Evolutionary conservation across 1,140 invertebrate genomes (phyloP).

Genomic region (Chrysoperla carnea): DNA sequence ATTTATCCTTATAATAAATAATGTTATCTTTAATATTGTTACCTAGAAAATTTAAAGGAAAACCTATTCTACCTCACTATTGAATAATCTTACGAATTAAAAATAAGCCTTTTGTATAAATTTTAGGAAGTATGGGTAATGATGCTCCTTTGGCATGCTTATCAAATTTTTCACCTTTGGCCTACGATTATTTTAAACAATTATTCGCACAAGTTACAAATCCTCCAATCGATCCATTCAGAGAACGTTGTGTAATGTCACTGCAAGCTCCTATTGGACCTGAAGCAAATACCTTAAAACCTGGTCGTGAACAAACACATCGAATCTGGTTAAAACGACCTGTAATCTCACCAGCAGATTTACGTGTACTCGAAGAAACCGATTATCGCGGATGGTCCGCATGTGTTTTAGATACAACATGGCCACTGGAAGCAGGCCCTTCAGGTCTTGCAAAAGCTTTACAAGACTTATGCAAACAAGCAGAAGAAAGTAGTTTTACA

Average conservation of each 20-base stretch:
- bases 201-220: conserved; percentile 99
- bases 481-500: conserved; percentile 47
- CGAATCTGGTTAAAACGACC: conserved; percentile 88
- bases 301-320: conserved; percentile 64
- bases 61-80: conserved; percentile 2
- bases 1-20: no score
- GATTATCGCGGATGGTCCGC: conserved; percentile 84
- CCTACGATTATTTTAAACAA: conserved; percentile 98
- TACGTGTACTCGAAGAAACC: conserved; percentile 72
- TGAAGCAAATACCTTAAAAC: conserved; percentile 86
- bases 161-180: conserved; percentile 82
- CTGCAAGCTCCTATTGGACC: conserved; percentile 81
- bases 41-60: not conserved
- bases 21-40: no score
- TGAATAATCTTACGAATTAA: conserved; percentile 5
- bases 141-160: conserved; percentile 94
- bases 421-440: conserved; percentile 49
- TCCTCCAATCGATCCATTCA: conserved; percentile 99
- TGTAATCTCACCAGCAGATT: conserved; percentile 79
- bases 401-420: conserved; percentile 82
- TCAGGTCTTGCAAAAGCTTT: conserved; percentile 61
- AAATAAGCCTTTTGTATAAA: not conserved
- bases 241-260: conserved; percentile 98
- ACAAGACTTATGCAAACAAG: conserved; percentile 63
- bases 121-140: conserved; percentile 90